Evolutionary conservation across 2,113 vertebrate genomes (phyloP).

Genomic region (Glaucidium brasilianum): DNA sequence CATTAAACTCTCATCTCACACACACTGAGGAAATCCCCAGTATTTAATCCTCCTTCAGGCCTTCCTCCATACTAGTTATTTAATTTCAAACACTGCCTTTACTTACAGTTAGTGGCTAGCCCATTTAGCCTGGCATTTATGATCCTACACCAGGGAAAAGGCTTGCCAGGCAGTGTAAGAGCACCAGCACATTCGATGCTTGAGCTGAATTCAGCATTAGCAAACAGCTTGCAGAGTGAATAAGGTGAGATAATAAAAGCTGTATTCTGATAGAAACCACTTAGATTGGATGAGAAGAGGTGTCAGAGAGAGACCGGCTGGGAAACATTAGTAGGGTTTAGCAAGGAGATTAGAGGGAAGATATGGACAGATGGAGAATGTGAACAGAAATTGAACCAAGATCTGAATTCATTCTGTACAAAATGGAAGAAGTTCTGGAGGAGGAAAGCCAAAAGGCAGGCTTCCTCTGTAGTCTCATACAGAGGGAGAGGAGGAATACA

Average conservation of each 20-base stretch:
- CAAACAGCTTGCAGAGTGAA: neutral
- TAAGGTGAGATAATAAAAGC: constrained; percentile 31
- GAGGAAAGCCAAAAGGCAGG: neutral
- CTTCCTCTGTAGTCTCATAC: neutral
- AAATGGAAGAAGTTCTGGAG: constrained; percentile 5
- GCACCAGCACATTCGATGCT: neutral
- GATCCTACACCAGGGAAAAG: neutral
- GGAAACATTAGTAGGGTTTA: neutral
- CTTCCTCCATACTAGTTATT: neutral
- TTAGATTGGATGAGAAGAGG: neutral
- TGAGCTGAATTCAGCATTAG: neutral
- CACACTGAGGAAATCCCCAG: neutral
- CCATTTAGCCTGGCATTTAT: neutral
- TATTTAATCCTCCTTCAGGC: neutral
- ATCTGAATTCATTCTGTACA: neutral
- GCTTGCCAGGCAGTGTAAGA: neutral
- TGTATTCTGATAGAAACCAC: neutral
- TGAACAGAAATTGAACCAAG: constrained; percentile 8
- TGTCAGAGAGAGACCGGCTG: neutral
- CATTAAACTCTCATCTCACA: neutral
- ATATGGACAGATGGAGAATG: constrained; percentile 38
- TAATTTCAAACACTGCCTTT: neutral
- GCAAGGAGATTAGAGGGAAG: neutral
- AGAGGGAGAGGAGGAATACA: neutral
- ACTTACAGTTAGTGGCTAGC: neutral